phyloP scores from a whole-genome alignment of 2,797 vertebrate species.

The Hemibagrus guttatus region DNA sequence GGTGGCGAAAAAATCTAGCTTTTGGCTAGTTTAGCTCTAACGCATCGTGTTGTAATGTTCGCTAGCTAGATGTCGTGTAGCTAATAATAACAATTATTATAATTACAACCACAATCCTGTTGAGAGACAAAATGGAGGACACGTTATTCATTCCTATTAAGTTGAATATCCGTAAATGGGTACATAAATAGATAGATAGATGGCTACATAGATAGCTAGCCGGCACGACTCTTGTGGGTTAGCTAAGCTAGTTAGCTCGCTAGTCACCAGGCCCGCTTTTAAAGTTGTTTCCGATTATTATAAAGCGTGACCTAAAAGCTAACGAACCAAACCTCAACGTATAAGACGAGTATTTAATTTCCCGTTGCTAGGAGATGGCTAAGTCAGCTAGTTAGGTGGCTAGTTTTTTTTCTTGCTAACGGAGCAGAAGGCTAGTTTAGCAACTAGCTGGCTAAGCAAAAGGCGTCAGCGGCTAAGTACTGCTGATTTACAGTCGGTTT shows the following conservation, averaged over 20 bases:
- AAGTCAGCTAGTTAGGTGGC: not conserved
- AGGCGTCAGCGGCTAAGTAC: not conserved
- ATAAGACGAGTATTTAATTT: not conserved
- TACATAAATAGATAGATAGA: not conserved
- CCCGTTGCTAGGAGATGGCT: conserved; percentile 8
- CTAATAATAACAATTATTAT: no score
- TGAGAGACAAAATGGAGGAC: not conserved
- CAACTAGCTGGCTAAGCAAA: not conserved
- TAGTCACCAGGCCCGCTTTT: conserved; percentile 8
- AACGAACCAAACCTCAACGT: not conserved
- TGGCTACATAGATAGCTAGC: not conserved
- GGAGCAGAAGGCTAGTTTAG: not conserved
- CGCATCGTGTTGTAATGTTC: conserved; percentile 24
- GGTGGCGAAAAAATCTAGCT: not conserved
- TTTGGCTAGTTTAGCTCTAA: not conserved
- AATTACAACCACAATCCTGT: not conserved
- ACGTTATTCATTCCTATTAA: not conserved
- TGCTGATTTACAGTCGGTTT: not conserved
- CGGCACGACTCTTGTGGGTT: conserved; percentile 1
- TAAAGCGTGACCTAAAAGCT: not conserved
- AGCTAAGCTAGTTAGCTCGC: conserved; percentile 1
- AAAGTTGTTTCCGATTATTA: not conserved
- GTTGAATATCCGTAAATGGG: not conserved
- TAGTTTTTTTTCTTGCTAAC: not conserved
- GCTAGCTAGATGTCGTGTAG: not conserved